These are phyloP conservation scores for Cyclophora punctaria DNA, from an alignment of 2,888 invertebrate genomes.

Conservation along the genomic window DNA sequence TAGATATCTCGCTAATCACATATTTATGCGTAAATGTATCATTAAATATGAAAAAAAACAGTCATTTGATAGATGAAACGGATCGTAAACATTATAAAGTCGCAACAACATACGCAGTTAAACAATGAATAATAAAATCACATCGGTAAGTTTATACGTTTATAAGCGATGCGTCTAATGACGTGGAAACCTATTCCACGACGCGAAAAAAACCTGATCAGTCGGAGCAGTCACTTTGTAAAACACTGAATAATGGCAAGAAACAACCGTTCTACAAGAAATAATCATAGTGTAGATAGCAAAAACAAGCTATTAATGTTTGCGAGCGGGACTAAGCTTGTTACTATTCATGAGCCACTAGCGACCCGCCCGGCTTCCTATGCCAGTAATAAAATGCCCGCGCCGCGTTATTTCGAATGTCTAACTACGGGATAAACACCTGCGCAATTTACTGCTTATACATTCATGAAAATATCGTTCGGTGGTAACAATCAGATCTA, in stretches of 20 bases:
- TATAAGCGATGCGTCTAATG: slow-evolving; percentile 39
- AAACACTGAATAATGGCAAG: slow-evolving; percentile 60
- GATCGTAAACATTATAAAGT: slow-evolving; percentile 7
- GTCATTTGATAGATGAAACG: slow-evolving; percentile 15
- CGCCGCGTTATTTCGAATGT: too few species aligned
- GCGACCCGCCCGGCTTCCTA: slow-evolving; percentile 26
- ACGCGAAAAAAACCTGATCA: slow-evolving; percentile 43
- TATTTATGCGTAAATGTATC: too few species aligned
- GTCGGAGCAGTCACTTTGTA: slow-evolving; percentile 51
- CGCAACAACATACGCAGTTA: slow-evolving; percentile 16
- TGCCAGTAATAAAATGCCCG: neutral
- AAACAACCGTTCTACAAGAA: slow-evolving; percentile 63
- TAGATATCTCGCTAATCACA: too few species aligned
- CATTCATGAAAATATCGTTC: too few species aligned
- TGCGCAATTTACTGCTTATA: too few species aligned
- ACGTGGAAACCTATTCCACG: slow-evolving; percentile 51
- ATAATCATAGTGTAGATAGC: slow-evolving; percentile 60
- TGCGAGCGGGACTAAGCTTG: slow-evolving; percentile 40
- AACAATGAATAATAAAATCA: slow-evolving; percentile 35
- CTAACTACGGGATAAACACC: too few species aligned
- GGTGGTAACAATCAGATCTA: too few species aligned
- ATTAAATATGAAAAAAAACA: slow-evolving; percentile 5
- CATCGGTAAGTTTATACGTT: slow-evolving; percentile 25
- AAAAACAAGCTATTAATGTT: slow-evolving; percentile 60
- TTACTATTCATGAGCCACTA: slow-evolving; percentile 66